A percentile compares a stretch with the other conserved stretches of the same genome.
Evolutionary conservation across 2,888 invertebrate species (phyloP).

Genomic region (Ptychoptera contaminata): DNA sequence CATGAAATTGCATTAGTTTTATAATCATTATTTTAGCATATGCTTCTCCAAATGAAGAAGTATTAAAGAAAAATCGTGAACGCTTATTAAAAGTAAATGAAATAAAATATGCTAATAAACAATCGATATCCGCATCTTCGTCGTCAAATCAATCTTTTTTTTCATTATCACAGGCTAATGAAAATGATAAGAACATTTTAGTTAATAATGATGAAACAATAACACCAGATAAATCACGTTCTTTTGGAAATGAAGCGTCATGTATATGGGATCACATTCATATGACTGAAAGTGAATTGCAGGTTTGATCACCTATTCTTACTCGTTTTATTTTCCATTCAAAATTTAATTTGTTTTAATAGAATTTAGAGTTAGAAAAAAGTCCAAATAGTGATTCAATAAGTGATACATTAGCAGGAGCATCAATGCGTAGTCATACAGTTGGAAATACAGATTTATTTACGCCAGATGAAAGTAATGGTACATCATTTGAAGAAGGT

Average conservation of each 20-base stretch:
- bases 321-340: neutral
- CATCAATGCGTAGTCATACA: slow-evolving; percentile 28
- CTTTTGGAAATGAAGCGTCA: slow-evolving; percentile 18
- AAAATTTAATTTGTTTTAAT: neutral
- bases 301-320: neutral
- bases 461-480: slow-evolving; percentile 26
- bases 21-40: slow-evolving; percentile 29
- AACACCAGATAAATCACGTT: slow-evolving; percentile 10
- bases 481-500: slow-evolving; percentile 27
- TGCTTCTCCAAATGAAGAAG: slow-evolving; percentile 32
- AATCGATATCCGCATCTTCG: slow-evolving; percentile 4
- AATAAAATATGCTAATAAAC: slow-evolving; percentile 19
- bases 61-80: slow-evolving; percentile 19
- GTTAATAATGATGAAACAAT: slow-evolving; percentile 1
- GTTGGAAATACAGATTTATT: slow-evolving; percentile 28
- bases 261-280: slow-evolving; percentile 20
- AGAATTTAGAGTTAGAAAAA: slow-evolving; percentile 4
- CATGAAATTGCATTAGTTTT: slow-evolving; percentile 9
- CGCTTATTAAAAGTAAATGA: slow-evolving; percentile 19
- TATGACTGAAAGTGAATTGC: slow-evolving; percentile 9
- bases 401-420: slow-evolving; percentile 30
- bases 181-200: slow-evolving; percentile 20
- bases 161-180: slow-evolving; percentile 6
- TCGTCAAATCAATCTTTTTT: neutral
- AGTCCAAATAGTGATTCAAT: slow-evolving; percentile 11